Conservation (phyloP, 2,888 invertebrate species). For the Acanthosepion pharaonis region DNA sequence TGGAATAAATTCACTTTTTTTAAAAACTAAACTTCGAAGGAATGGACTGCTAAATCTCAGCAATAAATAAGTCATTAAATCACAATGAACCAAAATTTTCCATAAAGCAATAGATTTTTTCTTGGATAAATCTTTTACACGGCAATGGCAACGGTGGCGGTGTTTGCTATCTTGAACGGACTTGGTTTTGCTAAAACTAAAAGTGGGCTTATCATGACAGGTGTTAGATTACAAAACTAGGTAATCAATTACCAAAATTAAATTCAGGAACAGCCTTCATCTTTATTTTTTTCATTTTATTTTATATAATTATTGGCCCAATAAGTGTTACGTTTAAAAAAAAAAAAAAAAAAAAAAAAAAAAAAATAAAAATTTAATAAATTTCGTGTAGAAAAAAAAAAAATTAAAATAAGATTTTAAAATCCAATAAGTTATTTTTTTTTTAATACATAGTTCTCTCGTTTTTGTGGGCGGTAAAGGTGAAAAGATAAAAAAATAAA, state of each 20-base stretch:
- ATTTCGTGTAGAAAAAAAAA: too few species aligned
- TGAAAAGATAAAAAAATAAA: background rate
- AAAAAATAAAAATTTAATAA: too few species aligned
- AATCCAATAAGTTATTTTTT: too few species aligned
- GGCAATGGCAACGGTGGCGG: background rate
- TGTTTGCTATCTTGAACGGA: background rate
- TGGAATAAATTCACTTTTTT: background rate
- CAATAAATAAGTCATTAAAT: background rate
- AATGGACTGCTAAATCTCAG: background rate
- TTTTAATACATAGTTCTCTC: too few species aligned
- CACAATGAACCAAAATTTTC: background rate
- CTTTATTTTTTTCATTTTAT: background rate
- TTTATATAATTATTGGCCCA: too few species aligned
- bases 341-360: too few species aligned
- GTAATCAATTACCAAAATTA: slow-evolving; percentile 7
- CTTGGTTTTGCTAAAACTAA: background rate
- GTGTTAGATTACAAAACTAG: background rate
- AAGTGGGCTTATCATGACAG: slow-evolving; percentile 21
- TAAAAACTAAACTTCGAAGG: background rate
- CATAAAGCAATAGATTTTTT: background rate
- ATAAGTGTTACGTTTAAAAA: too few species aligned
- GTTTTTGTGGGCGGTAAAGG: background rate
- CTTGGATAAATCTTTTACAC: background rate
- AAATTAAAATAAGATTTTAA: too few species aligned
- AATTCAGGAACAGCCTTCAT: background rate